These are phyloP conservation scores for Brachypteracias leptosomus DNA, from an alignment of 2,113 vertebrate species.

Conservation along the genomic window DNA sequence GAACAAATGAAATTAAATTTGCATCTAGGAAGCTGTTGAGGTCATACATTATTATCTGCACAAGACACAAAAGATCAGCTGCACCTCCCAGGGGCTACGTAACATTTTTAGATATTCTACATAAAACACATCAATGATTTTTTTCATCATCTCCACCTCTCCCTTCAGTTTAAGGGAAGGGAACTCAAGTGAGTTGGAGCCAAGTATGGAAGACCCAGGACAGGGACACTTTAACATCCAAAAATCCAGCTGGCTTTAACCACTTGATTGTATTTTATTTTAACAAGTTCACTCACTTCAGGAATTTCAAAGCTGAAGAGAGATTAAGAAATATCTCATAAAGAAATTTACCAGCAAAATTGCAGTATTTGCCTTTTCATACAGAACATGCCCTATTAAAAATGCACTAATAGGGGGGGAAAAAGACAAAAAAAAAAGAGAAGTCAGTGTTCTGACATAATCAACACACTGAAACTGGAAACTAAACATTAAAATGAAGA, in stretches of 20 bases:
- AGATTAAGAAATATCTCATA: not conserved
- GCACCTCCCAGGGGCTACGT: not conserved
- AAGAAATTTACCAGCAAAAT: not conserved
- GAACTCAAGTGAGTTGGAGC: not conserved
- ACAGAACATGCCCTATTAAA: not conserved
- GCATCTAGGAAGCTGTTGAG: not conserved
- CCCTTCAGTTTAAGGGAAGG: not conserved
- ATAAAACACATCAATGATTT: not conserved
- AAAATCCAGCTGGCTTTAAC: not conserved
- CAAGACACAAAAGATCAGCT: not conserved
- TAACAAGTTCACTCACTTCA: not conserved
- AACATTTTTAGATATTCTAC: not conserved
- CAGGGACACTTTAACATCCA: not conserved
- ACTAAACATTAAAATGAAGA: not conserved
- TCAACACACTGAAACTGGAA: not conserved
- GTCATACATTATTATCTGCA: not conserved
- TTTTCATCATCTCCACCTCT: not conserved
- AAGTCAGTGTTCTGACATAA: not conserved
- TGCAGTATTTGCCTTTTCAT: not conserved
- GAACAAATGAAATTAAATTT: not conserved
- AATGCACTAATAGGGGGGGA: fast-evolving
- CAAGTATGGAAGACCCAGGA: not conserved
- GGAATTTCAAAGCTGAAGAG: not conserved
- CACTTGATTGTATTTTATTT: not conserved
- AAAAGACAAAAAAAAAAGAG: fast-evolving